Base-by-base conservation (phyloP, 2,113 vertebrate species). In the Clarias macrocephalus region DNA sequence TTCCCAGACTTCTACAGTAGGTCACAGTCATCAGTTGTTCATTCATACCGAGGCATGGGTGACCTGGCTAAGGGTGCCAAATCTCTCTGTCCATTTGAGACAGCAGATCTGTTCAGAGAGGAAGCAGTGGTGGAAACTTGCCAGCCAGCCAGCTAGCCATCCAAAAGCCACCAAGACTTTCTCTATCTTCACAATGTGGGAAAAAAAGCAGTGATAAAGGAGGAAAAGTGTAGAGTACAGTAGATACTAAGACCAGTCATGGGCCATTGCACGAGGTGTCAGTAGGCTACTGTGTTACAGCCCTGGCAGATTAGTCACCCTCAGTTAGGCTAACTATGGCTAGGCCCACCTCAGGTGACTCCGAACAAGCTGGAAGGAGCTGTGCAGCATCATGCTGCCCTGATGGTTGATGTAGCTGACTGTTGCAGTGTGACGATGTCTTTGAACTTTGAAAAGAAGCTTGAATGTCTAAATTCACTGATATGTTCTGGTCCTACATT, bases 21-120 rank as follows among this genome's bases (percentile, higher is more conserved):
- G 76, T 79, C 76, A 56, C 25, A 57, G 52, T 79, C 76, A 13
- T 56, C 52, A 28, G 76, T 79, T 79, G 76, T 79, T 56, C 25
- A 79, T 79, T 79, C n/a, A 79, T 56, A 28, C 52, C 18, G 52
- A 56, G 13, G 12, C 76, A 28, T 79, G 52, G 76, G 52, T 57
- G 76, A 76, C 42, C 21, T 52, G 73, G 73, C 3, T 52, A 48
- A n/a, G 73, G 73, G 19, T 76, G 73, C 21, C 21, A 76, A 48
- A 76, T 52, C 42, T 25, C 73, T 23, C 23, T 52, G 73, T 76
- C 19, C 42, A 76, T 54, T 56, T 56, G 52, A 80, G 56, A 80
- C 16, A 59, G 18, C 54, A 80, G 77, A 79, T 8, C 15, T 79
- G 52, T 79, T 79, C 25, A 56, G 52, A 54, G 21, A 28, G 76